phyloP scores from a whole-genome alignment of 2,888 invertebrate genomes.

The Hemistola chrysoprasaria region DNA sequence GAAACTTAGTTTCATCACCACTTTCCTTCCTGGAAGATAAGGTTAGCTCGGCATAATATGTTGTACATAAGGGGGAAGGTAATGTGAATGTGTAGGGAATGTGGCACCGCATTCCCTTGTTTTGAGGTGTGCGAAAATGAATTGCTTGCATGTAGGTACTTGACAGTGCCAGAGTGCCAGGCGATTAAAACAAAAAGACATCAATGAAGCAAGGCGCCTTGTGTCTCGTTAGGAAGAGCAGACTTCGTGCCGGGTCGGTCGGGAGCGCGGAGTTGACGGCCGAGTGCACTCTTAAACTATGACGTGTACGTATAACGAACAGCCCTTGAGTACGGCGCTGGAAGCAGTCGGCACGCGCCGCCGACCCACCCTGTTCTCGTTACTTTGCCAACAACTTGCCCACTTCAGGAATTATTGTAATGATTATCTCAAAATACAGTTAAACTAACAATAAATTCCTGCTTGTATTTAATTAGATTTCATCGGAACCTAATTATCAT shows the following conservation, averaged over 20 bases:
- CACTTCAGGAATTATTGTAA: conserved; percentile 26
- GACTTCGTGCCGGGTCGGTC: too few species aligned
- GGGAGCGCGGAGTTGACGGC: conserved; percentile 53
- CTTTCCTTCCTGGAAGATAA: conserved; percentile 48
- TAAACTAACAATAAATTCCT: not conserved
- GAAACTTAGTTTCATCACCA: conserved; percentile 53
- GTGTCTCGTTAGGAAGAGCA: conserved; percentile 66
- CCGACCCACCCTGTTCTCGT: conserved; percentile 53
- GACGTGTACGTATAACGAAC: conserved; percentile 76
- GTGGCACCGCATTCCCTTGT: conserved; percentile 31
- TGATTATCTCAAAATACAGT: conserved; percentile 6
- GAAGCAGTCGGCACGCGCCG: conserved; percentile 58
- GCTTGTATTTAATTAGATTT: too few species aligned
- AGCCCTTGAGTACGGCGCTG: conserved; percentile 59
- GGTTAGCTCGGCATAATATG: conserved; percentile 35
- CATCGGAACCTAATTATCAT: too few species aligned
- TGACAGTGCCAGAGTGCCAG: conserved; percentile 48
- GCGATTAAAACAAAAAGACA: conserved; percentile 63
- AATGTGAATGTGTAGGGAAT: conserved; percentile 29
- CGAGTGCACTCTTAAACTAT: conserved; percentile 69
- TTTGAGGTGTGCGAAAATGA: conserved; percentile 33
- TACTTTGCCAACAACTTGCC: conserved; percentile 35
- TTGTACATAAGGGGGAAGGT: conserved; percentile 26
- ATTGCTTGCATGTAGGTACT: conserved; percentile 39
- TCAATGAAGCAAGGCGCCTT: conserved; percentile 65